A percentile compares a stretch with the other conserved stretches of the same genome.
phyloP scores from a whole-genome alignment of 2,797 vertebrate species.

The Thamnophis elegans region DNA sequence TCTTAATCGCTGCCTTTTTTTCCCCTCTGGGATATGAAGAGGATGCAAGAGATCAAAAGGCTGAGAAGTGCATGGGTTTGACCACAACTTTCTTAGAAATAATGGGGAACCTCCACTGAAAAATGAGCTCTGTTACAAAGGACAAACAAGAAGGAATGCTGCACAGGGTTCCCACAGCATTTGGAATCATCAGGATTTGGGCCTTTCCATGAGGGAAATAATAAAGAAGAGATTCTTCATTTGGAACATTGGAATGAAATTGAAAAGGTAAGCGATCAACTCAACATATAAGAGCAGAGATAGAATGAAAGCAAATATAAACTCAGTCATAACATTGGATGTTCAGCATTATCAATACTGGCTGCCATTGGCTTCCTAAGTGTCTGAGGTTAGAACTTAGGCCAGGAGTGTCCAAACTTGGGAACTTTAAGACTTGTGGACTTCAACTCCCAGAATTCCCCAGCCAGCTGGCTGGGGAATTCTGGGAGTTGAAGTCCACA shows the following conservation, averaged over 20 bases:
- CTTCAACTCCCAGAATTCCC: too few relatives aligned
- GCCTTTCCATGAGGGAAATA: conserved; percentile 34
- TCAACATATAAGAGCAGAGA: neutral
- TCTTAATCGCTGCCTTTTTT: conserved; percentile 76
- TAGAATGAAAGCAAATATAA: neutral
- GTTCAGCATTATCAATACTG: neutral
- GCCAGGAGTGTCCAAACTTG: neutral
- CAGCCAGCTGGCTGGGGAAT: too few relatives aligned
- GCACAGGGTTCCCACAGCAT: conserved; percentile 60
- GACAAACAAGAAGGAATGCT: conserved; percentile 64
- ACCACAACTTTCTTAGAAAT: conserved; percentile 66
- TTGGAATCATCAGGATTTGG: conserved; percentile 48
- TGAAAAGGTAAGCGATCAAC: neutral
- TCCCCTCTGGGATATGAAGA: conserved; percentile 78
- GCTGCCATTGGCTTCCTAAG: neutral
- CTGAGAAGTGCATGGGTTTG: conserved; percentile 65
- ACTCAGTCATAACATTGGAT: neutral
- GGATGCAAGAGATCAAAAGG: conserved; percentile 80
- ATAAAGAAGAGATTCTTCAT: conserved; percentile 62
- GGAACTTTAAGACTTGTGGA: too few relatives aligned
- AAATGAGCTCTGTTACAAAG: conserved; percentile 69
- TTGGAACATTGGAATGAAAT: conserved; percentile 57
- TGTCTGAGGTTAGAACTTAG: neutral
- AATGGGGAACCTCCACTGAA: conserved; percentile 67
- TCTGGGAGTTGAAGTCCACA: too few relatives aligned